A percentile compares a stretch with the other conserved stretches of the same genome.
Conservation (phyloP, 2,888 invertebrate genomes). For the Odontothrips loti region DNA sequence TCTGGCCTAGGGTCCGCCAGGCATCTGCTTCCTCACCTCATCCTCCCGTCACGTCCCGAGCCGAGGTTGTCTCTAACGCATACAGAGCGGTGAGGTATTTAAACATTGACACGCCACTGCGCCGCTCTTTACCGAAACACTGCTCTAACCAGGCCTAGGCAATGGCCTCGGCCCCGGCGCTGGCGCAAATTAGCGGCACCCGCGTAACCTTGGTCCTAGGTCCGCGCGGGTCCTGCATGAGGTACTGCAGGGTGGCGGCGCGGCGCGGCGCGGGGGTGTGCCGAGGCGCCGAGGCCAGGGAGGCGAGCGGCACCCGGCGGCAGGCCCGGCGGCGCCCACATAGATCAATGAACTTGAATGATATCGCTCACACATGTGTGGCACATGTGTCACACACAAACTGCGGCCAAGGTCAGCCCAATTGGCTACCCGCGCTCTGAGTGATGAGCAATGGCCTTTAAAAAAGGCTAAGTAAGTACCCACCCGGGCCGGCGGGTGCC, state of each 20-base stretch:
- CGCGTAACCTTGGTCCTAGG: too few species aligned
- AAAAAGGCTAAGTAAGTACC: background rate
- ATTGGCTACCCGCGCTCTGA: background rate
- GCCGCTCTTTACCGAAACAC: background rate
- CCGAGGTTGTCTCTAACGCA: too few species aligned
- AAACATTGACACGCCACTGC: background rate
- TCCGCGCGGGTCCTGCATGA: background rate
- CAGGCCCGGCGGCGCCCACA: too few species aligned
- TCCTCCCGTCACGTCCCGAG: too few species aligned
- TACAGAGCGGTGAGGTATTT: too few species aligned
- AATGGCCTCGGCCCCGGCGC: too few species aligned
- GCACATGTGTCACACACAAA: constrained; percentile 1
- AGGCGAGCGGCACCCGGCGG: background rate
- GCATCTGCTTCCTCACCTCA: too few species aligned
- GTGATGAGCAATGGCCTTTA: too few species aligned
- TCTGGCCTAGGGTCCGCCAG: too few species aligned
- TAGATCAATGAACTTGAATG: constrained; percentile 14
- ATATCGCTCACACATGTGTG: background rate
- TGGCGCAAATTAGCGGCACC: too few species aligned
- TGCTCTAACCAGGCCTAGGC: background rate
- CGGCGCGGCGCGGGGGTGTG: background rate
- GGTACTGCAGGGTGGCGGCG: background rate
- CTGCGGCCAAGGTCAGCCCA: constrained; percentile 18
- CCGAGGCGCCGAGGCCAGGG: background rate
- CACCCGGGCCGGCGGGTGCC: too few species aligned